Conservation (phyloP, 2,797 vertebrate species). For the Heteromormyrus szaboi region DNA sequence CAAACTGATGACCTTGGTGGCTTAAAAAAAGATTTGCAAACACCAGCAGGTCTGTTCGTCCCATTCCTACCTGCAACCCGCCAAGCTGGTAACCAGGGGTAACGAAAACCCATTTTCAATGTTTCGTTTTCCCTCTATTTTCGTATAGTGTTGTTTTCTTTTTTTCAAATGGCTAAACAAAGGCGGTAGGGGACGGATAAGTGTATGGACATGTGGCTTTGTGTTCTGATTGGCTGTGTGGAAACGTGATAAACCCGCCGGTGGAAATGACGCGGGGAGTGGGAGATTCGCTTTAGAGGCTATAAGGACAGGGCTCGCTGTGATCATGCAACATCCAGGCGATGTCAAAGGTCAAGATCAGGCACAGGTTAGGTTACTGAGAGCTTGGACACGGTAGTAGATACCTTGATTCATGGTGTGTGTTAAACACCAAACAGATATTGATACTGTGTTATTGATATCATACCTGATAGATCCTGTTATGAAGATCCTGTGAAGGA, state of each 20-base stretch:
- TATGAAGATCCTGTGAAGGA: constrained; percentile 69
- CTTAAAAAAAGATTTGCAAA: neutral
- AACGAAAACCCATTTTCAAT: neutral
- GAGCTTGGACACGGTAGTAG: neutral
- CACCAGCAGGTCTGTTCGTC: neutral
- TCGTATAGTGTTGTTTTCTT: neutral
- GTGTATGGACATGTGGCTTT: neutral
- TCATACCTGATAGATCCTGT: constrained; percentile 81
- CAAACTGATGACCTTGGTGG: neutral
- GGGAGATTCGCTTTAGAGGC: neutral
- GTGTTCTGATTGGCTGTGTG: neutral
- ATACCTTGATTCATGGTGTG: constrained; percentile 31
- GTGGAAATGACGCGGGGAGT: neutral
- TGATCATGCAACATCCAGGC: constrained; percentile 58
- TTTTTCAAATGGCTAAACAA: neutral
- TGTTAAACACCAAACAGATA: constrained; percentile 5
- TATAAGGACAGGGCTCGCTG: constrained; percentile 1
- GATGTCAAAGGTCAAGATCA: constrained; percentile 33
- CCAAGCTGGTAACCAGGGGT: neutral
- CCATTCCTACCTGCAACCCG: neutral
- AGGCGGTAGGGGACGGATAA: neutral
- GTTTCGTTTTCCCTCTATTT: neutral
- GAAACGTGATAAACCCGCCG: neutral
- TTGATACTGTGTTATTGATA: constrained; percentile 39
- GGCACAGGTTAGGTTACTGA: constrained; percentile 1